These are phyloP conservation scores for Hypolimnas misippus DNA, from an alignment of 2,888 invertebrate genomes.

Conservation along the genomic window DNA sequence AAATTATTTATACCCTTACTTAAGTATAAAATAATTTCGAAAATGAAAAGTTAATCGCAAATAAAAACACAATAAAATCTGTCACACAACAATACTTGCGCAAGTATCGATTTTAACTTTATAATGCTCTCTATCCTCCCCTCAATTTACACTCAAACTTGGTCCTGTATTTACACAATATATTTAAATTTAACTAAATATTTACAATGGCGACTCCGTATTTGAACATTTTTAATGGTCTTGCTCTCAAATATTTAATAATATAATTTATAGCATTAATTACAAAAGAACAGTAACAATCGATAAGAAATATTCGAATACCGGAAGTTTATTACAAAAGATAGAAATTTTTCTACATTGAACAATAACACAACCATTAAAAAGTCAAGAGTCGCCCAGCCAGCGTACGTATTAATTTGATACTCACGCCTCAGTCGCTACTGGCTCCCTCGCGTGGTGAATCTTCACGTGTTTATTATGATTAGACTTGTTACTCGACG, in stretches of 20 bases:
- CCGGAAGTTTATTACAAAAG: conserved; percentile 1
- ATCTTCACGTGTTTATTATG: conserved; percentile 95
- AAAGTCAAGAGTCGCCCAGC: conserved; percentile 1
- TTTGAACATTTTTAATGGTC: conserved; percentile 13
- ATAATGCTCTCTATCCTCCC: conserved; percentile 56
- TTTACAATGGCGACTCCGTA: conserved; percentile 58
- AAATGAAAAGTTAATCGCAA: conserved; percentile 24
- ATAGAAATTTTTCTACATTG: not conserved
- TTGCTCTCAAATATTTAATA: not conserved
- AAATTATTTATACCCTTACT: not conserved
- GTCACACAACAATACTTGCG: conserved; percentile 41
- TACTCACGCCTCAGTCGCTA: conserved; percentile 90
- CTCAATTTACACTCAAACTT: conserved; percentile 62
- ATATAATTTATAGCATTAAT: not conserved
- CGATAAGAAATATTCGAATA: conserved; percentile 38
- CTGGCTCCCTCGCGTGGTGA: conserved; percentile 94
- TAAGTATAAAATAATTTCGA: not conserved
- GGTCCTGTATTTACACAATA: conserved; percentile 79
- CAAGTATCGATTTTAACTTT: conserved; percentile 48
- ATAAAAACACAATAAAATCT: conserved; percentile 39
- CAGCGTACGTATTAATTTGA: not conserved
- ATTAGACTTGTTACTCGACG: conserved; percentile 94
- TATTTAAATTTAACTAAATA: conserved; percentile 75
- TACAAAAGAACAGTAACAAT: not conserved
- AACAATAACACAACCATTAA: too few species aligned